Evolutionary conservation across 2,797 vertebrate species (phyloP).

Genomic region (Buceros bicornis): DNA sequence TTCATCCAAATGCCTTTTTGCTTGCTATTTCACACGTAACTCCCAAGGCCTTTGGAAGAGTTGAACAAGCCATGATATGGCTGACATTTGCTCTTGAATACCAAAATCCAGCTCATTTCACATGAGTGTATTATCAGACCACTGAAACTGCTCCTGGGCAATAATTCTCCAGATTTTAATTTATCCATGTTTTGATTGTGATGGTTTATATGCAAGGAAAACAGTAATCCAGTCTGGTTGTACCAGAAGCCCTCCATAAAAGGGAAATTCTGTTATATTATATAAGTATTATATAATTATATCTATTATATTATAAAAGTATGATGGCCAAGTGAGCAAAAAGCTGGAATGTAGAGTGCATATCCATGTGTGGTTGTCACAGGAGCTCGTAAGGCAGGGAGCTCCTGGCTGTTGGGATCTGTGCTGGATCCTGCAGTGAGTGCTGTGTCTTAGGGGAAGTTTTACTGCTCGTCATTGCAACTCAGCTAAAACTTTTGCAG

Average conservation of each 20-base stretch:
- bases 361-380: background rate
- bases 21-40: background rate
- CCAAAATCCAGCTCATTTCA: background rate
- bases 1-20: background rate
- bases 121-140: background rate
- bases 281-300: background rate
- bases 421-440: background rate
- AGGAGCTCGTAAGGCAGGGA: background rate
- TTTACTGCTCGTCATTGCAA: background rate
- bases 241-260: background rate
- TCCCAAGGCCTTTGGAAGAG: background rate
- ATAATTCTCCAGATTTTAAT: background rate
- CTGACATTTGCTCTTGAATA: background rate
- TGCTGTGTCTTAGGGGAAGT: background rate
- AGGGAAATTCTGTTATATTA: background rate
- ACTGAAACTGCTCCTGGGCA: background rate
- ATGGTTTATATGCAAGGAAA: background rate
- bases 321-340: background rate
- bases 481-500: background rate
- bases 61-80: background rate
- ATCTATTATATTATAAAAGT: background rate
- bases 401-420: background rate
- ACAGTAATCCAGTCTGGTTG: background rate
- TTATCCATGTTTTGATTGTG: background rate
- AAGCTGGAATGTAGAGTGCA: background rate